Evolutionary conservation across 2,797 vertebrate genomes (phyloP).

Genomic region (Potorous gilbertii): DNA sequence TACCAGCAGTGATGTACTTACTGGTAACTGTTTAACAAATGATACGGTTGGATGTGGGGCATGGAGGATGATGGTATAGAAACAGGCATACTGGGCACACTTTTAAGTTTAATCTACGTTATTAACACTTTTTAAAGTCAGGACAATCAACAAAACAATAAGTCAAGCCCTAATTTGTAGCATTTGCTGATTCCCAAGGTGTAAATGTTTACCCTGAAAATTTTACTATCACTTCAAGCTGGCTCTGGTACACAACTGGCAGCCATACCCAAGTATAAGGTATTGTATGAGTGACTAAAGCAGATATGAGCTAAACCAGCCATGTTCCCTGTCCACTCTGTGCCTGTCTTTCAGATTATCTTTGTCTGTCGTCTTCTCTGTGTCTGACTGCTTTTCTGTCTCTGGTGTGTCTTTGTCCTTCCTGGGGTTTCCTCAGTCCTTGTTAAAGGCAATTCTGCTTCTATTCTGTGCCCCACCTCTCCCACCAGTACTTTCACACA

Average conservation of each 20-base stretch:
- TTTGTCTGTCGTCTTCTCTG: neutral
- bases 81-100: neutral
- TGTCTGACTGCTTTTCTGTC: conserved; percentile 21
- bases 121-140: neutral
- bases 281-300: neutral
- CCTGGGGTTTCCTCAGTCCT: neutral
- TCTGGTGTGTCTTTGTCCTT: neutral
- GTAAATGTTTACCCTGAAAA: neutral
- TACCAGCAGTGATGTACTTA: neutral
- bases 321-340: neutral
- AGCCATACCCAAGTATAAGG: neutral
- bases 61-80: neutral
- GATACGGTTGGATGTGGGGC: neutral
- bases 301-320: neutral
- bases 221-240: neutral
- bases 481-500: neutral
- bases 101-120: neutral
- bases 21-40: neutral
- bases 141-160: neutral
- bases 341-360: neutral
- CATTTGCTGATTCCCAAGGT: neutral
- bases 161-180: neutral
- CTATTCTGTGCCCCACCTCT: neutral
- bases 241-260: neutral
- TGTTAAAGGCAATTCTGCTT: neutral